phyloP scores from a whole-genome alignment of 2,888 invertebrate genomes.

The Drosophila acutilabella region DNA sequence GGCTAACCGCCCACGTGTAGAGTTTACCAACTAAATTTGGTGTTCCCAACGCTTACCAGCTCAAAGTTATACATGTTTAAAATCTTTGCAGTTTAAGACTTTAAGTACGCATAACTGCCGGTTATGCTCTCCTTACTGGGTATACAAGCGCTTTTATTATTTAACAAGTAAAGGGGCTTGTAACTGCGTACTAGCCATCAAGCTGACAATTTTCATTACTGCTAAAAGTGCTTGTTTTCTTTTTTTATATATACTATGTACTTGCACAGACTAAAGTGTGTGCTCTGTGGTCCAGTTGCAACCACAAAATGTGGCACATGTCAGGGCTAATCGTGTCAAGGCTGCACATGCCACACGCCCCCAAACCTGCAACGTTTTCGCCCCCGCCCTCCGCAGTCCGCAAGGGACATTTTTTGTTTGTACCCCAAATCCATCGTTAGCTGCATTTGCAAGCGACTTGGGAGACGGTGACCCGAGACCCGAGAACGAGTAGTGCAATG shows the following conservation, averaged over 20 bases:
- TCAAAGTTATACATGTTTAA: too few relatives aligned
- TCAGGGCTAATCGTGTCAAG: conserved; percentile 71
- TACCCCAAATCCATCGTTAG: background rate
- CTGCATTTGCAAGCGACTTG: conserved; percentile 11
- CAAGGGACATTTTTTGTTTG: background rate
- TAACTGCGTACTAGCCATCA: conserved; percentile 40
- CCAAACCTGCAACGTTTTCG: too few relatives aligned
- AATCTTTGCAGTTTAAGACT: background rate
- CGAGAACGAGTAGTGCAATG: background rate
- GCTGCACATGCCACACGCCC: conserved; percentile 31
- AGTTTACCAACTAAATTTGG: too few relatives aligned
- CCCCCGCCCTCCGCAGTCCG: background rate
- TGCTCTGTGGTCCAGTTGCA: conserved; percentile 28
- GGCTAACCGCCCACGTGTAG: too few relatives aligned
- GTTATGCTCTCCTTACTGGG: background rate
- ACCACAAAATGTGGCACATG: conserved; percentile 36
- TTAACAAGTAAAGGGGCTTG: background rate
- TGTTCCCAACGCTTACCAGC: too few relatives aligned
- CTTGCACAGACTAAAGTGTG: conserved; percentile 35
- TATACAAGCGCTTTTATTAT: background rate
- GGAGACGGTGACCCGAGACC: background rate
- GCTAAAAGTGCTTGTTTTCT: conserved; percentile 13
- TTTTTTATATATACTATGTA: conserved; percentile 15
- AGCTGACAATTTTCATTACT: conserved; percentile 44
- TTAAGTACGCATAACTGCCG: too few relatives aligned